A percentile compares a stretch with the other conserved stretches of the same genome.
These are phyloP conservation scores for Helostoma temminkii DNA, from an alignment of 2,797 vertebrate species.

Conservation along the genomic window DNA sequence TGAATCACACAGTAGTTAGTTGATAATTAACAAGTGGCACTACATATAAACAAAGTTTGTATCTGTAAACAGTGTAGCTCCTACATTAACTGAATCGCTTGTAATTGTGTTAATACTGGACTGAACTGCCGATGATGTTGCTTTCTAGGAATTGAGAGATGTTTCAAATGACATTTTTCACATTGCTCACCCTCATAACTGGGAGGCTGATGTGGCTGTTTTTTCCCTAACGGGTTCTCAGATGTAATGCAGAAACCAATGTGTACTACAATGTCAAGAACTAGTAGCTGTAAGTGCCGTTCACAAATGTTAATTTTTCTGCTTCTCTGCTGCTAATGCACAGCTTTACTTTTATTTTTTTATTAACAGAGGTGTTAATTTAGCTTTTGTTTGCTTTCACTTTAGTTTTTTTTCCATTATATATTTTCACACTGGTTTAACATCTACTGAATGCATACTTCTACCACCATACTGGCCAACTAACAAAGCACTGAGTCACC, in stretches of 20 bases:
- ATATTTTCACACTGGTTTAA: slow-evolving; percentile 4
- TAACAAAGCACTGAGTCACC: slow-evolving; percentile 34
- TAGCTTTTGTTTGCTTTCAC: slow-evolving; percentile 6
- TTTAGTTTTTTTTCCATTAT: slow-evolving; percentile 5
- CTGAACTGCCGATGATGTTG: neutral
- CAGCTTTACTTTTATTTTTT: slow-evolving; percentile 3
- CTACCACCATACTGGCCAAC: slow-evolving; percentile 9
- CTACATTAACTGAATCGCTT: slow-evolving; percentile 9
- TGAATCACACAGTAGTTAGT: neutral
- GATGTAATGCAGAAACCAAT: slow-evolving; percentile 12
- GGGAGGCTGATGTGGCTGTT: neutral
- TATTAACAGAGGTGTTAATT: neutral
- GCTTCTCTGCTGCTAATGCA: slow-evolving; percentile 13
- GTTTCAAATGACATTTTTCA: slow-evolving; percentile 26
- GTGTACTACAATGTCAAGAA: neutral
- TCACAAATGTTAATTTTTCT: slow-evolving; percentile 25
- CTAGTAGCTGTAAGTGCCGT: neutral
- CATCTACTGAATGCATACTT: slow-evolving; percentile 13
- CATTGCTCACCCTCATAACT: slow-evolving; percentile 3
- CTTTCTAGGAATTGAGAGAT: slow-evolving; percentile 2
- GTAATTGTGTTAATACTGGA: slow-evolving; percentile 22
- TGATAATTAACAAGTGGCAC: slow-evolving; percentile 23
- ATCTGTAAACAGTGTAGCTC: neutral
- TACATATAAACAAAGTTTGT: neutral
- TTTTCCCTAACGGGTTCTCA: neutral